Conservation (phyloP, 2,113 vertebrate genomes). For the Poeciliopsis occidentalis region DNA sequence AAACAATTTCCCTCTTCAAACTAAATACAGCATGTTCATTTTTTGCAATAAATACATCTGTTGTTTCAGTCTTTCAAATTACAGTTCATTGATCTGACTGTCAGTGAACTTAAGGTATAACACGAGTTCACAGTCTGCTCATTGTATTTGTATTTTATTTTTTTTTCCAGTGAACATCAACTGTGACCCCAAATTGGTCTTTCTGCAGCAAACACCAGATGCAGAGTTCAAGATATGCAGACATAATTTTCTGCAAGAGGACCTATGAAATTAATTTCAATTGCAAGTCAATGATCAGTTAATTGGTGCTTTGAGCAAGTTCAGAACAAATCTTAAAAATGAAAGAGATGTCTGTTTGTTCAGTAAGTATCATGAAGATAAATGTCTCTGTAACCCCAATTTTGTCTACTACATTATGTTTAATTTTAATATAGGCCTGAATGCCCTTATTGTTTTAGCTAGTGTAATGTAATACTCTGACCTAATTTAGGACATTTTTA, state of each 20-base stretch:
- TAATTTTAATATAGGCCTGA: not conserved
- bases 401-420: not conserved
- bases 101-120: conserved; percentile 28
- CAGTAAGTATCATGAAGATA: not conserved
- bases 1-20: conserved; percentile 50
- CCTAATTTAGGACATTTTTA: not conserved
- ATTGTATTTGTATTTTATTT: conserved; percentile 63
- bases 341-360: conserved; percentile 5
- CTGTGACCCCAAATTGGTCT: conserved; percentile 59
- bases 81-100: not conserved
- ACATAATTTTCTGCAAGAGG: conserved; percentile 57
- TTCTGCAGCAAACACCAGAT: conserved; percentile 55
- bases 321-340: conserved; percentile 21
- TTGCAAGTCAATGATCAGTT: conserved; percentile 45
- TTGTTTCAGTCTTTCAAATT: conserved; percentile 24
- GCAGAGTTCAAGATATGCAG: conserved; percentile 45
- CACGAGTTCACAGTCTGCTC: conserved; percentile 19
- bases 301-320: conserved; percentile 31
- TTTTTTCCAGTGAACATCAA: conserved; percentile 44
- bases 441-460: not conserved
- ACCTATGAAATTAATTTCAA: conserved; percentile 48
- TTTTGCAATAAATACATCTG: too few relatives aligned
- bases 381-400: not conserved
- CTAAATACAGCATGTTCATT: conserved; percentile 2
- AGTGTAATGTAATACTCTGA: not conserved